phyloP scores from a whole-genome alignment of 1,140 invertebrate species.

The Campodea augens region DNA sequence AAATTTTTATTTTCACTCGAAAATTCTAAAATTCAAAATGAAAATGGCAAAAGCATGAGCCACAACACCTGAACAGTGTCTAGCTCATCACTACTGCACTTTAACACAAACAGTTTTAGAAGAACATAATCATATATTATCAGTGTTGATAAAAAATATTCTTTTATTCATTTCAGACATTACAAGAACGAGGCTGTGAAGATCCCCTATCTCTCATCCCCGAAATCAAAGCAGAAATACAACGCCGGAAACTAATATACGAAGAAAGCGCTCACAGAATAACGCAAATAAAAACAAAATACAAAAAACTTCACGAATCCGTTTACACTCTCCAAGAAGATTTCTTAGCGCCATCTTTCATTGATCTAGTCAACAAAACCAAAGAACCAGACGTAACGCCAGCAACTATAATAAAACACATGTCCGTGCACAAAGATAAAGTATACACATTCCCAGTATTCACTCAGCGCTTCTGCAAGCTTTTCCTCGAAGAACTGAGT shows the following conservation, averaged over 20 bases:
- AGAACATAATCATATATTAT: background rate
- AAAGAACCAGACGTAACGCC: slow-evolving; percentile 5
- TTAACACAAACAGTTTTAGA: background rate
- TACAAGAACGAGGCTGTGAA: background rate
- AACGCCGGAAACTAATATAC: slow-evolving; percentile 4
- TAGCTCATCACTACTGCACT: background rate
- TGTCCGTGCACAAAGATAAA: background rate
- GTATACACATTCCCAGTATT: slow-evolving; percentile 23
- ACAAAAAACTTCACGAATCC: slow-evolving; percentile 1
- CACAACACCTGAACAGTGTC: background rate
- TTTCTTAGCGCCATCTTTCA: background rate
- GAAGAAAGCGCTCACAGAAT: background rate
- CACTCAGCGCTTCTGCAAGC: slow-evolving; percentile 22
- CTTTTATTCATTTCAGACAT: background rate
- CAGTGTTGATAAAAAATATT: background rate
- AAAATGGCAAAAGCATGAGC: background rate
- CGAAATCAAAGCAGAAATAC: slow-evolving; percentile 5
- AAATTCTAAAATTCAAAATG: no score
- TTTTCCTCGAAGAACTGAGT: slow-evolving; percentile 22
- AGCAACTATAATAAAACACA: background rate
- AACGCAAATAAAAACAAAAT: slow-evolving; percentile 3
- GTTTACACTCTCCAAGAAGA: slow-evolving; percentile 4
- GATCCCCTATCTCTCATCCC: background rate
- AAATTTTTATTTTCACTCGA: no score
- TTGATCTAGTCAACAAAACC: background rate